Evolutionary conservation across 2,888 invertebrate species (phyloP).

Genomic region (Dysmachus trigonus): DNA sequence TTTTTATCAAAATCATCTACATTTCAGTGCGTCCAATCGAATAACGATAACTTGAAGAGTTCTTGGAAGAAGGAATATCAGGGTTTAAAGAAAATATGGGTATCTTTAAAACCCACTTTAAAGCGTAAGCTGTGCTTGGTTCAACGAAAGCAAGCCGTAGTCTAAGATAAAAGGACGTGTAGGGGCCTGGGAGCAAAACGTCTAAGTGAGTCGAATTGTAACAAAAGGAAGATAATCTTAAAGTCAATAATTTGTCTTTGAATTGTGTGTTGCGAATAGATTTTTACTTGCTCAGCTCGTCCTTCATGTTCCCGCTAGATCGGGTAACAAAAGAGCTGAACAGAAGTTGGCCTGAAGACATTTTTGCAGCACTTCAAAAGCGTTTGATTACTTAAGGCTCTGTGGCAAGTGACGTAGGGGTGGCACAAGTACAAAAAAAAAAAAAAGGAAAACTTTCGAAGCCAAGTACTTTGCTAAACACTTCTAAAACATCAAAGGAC

Average conservation of each 20-base stretch:
- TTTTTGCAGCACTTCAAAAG: conserved; percentile 32
- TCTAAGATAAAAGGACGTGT: background rate
- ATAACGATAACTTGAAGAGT: background rate
- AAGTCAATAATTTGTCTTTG: conserved; percentile 39
- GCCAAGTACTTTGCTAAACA: conserved; percentile 38
- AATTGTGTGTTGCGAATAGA: conserved; percentile 23
- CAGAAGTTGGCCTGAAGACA: conserved; percentile 3
- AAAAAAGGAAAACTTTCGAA: conserved; percentile 12
- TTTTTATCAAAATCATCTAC: too few relatives aligned
- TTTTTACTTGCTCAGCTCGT: background rate
- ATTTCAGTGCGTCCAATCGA: background rate
- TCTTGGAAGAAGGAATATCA: background rate
- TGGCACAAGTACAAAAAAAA: background rate
- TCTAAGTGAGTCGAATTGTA: conserved; percentile 28
- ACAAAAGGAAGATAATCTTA: conserved; percentile 6
- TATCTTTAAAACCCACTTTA: background rate
- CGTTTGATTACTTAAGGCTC: conserved; percentile 36
- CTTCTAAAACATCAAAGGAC: conserved; percentile 39
- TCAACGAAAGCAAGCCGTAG: background rate
- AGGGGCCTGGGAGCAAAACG: background rate
- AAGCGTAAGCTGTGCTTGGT: background rate
- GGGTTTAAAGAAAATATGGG: background rate
- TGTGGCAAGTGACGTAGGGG: background rate
- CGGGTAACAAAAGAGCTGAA: conserved; percentile 13
- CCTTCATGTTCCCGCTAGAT: background rate